Evolutionary conservation across 2,888 invertebrate species (phyloP).

Genomic region (Torymus texanus): DNA sequence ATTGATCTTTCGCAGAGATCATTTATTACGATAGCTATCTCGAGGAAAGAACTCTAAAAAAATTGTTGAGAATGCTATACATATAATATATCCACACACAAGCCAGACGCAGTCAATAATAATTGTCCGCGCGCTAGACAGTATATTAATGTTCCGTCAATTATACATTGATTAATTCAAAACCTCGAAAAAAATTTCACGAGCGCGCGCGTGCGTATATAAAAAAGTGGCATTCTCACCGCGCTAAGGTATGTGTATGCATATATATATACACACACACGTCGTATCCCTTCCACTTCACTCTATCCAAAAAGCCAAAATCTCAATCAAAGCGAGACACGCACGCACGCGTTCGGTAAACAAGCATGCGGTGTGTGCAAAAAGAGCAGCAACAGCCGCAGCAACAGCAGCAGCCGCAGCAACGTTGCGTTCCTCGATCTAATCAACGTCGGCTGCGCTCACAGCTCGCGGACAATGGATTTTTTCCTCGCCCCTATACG

Average conservation of each 20-base stretch:
- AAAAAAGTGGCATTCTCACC: too few relatives aligned
- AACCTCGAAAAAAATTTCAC: background rate
- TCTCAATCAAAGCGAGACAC: constrained; percentile 29
- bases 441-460: constrained; percentile 44
- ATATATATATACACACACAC: too few relatives aligned
- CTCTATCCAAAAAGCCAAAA: constrained; percentile 22
- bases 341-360: constrained; percentile 20
- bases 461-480: constrained; percentile 44
- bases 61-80: background rate
- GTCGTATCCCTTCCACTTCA: too few relatives aligned
- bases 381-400: constrained; percentile 16
- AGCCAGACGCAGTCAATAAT: too few relatives aligned
- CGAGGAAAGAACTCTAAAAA: constrained; percentile 1
- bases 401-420: background rate
- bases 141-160: too few relatives aligned
- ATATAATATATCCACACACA: too few relatives aligned
- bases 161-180: constrained; percentile 32
- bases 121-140: too few relatives aligned
- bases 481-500: constrained; percentile 26
- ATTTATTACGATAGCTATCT: constrained; percentile 28
- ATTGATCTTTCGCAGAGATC: background rate
- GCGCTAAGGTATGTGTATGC: too few relatives aligned
- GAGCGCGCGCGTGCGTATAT: too few relatives aligned
- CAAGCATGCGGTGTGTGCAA: constrained; percentile 5
- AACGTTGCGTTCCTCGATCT: constrained; percentile 28